Conservation (phyloP, 2,797 vertebrate species). For the Xiphophorus birchmanni region DNA sequence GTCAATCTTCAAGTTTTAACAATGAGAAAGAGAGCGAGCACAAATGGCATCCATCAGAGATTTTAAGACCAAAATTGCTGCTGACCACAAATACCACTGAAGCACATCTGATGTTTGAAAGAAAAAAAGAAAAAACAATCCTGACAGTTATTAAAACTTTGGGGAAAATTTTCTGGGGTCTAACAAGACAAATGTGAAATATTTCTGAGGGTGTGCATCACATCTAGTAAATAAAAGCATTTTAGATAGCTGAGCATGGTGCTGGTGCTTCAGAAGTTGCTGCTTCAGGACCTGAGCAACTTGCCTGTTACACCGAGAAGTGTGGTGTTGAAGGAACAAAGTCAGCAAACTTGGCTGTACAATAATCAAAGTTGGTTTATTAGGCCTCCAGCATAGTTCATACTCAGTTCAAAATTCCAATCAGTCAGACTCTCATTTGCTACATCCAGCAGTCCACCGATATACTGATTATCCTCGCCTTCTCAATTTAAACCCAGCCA, state of each 20-base stretch:
- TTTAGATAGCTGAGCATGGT: neutral
- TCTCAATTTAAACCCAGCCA: too few relatives aligned
- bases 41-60: neutral
- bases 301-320: neutral
- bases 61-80: neutral
- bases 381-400: too few relatives aligned
- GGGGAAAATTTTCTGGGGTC: neutral
- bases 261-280: neutral
- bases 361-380: too few relatives aligned
- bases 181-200: neutral
- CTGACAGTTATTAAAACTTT: neutral
- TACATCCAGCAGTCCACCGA: too few relatives aligned
- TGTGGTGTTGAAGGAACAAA: too few relatives aligned
- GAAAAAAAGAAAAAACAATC: neutral
- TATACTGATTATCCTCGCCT: too few relatives aligned
- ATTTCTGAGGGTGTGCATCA: neutral
- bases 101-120: neutral
- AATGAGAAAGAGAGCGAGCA: neutral
- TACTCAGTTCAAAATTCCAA: too few relatives aligned
- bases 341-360: too few relatives aligned
- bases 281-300: neutral
- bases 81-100: neutral
- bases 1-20: neutral
- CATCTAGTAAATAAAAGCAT: neutral
- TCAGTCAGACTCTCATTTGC: too few relatives aligned